A percentile compares a stretch with the other conserved stretches of the same genome.
Evolutionary conservation across 2,888 invertebrate genomes (phyloP).

Genomic region (Antheraea yamamai): DNA sequence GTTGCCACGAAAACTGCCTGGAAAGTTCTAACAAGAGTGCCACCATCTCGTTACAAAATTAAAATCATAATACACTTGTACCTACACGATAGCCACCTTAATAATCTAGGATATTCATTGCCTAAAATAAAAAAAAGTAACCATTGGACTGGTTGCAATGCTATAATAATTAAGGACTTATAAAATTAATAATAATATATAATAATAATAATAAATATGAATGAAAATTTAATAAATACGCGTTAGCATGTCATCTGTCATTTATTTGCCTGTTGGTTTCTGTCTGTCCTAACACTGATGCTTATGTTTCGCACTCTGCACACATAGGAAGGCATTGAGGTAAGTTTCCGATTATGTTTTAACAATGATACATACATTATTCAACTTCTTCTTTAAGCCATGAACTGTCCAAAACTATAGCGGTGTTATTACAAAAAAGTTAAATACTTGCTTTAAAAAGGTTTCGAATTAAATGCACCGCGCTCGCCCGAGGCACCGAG

Average conservation of each 20-base stretch:
- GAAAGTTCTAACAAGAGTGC: too few relatives aligned
- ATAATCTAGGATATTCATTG: too few relatives aligned
- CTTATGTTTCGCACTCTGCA: conserved; percentile 71
- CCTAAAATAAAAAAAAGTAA: background rate
- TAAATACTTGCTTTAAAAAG: too few relatives aligned
- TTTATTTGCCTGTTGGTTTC: conserved; percentile 68
- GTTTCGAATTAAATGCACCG: too few relatives aligned
- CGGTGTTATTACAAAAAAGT: too few relatives aligned
- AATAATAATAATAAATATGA: background rate
- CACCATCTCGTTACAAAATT: too few relatives aligned
- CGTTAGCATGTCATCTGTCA: conserved; percentile 54
- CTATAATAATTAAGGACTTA: background rate
- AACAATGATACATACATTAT: conserved; percentile 23
- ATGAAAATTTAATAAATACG: background rate
- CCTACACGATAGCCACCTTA: too few relatives aligned
- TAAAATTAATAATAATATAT: background rate
- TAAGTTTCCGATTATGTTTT: conserved; percentile 54
- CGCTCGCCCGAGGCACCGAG: too few relatives aligned
- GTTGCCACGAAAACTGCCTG: too few relatives aligned
- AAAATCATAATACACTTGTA: too few relatives aligned
- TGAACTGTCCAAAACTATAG: too few relatives aligned
- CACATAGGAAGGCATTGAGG: conserved; percentile 80
- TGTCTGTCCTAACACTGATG: conserved; percentile 72
- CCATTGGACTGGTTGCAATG: background rate
- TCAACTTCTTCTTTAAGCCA: background rate